A percentile compares a stretch with the other conserved stretches of the same genome.
phyloP scores from a whole-genome alignment of 1,140 invertebrate genomes.

The Lepidurus arcticus region DNA sequence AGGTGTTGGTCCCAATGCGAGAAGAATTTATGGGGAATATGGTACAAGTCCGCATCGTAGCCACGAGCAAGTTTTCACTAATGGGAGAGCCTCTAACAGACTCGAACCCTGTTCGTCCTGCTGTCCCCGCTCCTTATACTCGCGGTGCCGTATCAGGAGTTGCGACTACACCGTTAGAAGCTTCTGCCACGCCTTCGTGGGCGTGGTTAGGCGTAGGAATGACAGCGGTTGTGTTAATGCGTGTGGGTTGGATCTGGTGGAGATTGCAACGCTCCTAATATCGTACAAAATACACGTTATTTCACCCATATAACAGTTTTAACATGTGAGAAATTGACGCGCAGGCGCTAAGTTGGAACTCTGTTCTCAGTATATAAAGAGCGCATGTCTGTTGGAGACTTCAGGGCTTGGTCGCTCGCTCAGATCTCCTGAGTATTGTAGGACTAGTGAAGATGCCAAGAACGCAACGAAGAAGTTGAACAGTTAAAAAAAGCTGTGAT shows the following conservation, averaged over 20 bases:
- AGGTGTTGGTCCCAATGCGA: conserved; percentile 70
- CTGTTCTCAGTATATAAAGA: no score
- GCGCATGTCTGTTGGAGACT: conserved; percentile 4
- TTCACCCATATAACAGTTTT: no score
- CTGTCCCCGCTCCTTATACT: conserved; percentile 17
- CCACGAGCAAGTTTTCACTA: conserved; percentile 80
- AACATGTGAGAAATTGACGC: no score
- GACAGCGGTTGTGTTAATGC: background rate
- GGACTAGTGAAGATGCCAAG: background rate
- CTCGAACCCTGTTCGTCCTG: conserved; percentile 21
- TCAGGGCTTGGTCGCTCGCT: background rate
- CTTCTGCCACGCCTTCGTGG: background rate
- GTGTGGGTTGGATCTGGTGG: conserved; percentile 30
- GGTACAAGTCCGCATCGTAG: conserved; percentile 68
- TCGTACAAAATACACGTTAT: background rate
- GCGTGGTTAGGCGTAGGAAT: conserved; percentile 17
- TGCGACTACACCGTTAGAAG: background rate
- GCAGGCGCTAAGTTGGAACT: no score
- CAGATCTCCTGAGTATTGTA: background rate
- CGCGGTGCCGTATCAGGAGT: conserved; percentile 31
- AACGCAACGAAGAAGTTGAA: background rate
- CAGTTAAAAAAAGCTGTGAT: no score
- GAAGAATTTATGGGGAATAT: conserved; percentile 73
- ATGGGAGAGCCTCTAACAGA: conserved; percentile 54
- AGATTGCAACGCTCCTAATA: background rate